Conservation (phyloP, 2,113 vertebrate genomes). For the Bambusicola thoracicus region DNA sequence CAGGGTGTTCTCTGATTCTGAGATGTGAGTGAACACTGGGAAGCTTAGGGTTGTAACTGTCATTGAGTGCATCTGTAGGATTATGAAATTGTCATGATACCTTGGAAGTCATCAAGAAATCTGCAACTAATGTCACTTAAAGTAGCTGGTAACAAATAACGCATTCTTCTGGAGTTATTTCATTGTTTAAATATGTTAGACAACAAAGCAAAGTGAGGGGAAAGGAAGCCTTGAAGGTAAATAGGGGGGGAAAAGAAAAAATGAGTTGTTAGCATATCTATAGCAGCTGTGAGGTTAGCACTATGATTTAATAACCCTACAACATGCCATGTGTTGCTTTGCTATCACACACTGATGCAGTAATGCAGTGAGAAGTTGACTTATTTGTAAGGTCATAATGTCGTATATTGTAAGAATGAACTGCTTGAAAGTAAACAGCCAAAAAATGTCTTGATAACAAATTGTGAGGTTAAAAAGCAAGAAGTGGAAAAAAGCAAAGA, state of each 20-base stretch:
- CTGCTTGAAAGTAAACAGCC: conserved; percentile 12
- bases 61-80: fast-evolving
- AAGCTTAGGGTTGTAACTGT: not conserved
- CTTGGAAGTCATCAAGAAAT: not conserved
- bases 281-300: conserved; percentile 26
- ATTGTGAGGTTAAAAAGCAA: not conserved
- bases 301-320: conserved; percentile 48
- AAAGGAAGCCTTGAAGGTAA: not conserved
- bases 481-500: not conserved
- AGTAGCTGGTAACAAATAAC: not conserved
- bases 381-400: conserved; percentile 32
- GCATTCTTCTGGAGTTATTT: not conserved
- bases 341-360: not conserved
- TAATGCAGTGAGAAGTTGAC: not conserved
- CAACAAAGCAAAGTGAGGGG: not conserved
- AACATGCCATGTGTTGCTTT: not conserved
- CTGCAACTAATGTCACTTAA: not conserved
- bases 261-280: conserved; percentile 5
- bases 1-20: not conserved
- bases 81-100: not conserved
- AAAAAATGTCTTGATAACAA: not conserved
- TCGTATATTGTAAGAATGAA: conserved; percentile 13
- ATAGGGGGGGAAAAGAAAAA: not conserved
- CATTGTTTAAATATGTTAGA: not conserved
- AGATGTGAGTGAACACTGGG: not conserved